A percentile compares a stretch with the other conserved stretches of the same genome.
Conservation (phyloP, 2,888 invertebrate genomes). For the Incurvaria masculella region DNA sequence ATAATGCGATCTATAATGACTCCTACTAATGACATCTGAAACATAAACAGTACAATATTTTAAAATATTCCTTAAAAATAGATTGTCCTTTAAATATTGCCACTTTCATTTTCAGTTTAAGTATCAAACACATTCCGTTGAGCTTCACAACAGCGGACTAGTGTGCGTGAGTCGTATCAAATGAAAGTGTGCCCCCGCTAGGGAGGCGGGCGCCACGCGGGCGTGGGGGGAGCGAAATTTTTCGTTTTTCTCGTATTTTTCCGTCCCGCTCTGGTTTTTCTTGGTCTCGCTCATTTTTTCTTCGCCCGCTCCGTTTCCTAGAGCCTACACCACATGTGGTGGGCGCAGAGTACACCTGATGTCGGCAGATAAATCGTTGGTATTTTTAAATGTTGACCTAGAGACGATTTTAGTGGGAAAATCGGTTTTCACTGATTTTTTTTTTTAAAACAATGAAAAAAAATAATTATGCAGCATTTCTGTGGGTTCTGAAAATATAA, state of each 20-base stretch:
- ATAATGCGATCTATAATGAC: too few relatives aligned
- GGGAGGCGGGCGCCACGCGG: conserved; percentile 18
- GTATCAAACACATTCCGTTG: conserved; percentile 27
- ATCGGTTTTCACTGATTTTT: too few relatives aligned
- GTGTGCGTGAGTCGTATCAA: conserved; percentile 41
- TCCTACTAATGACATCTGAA: too few relatives aligned
- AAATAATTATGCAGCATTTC: too few relatives aligned
- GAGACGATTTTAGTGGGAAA: too few relatives aligned
- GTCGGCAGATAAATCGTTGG: not conserved
- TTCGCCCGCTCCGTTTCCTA: conserved; percentile 54
- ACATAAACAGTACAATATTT: too few relatives aligned
- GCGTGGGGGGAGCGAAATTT: conserved; percentile 44
- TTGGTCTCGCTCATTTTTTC: conserved; percentile 55
- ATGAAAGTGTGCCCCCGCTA: not conserved
- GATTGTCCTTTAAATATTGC: too few relatives aligned
- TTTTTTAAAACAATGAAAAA: too few relatives aligned
- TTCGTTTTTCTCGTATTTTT: conserved; percentile 58
- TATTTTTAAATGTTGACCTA: too few relatives aligned
- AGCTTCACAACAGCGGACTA: conserved; percentile 25
- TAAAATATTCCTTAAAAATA: too few relatives aligned
- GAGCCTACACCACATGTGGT: conserved; percentile 56
- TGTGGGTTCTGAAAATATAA: too few relatives aligned
- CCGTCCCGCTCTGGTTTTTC: conserved; percentile 56
- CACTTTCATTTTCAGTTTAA: too few relatives aligned
- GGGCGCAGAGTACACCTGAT: conserved; percentile 27